Conservation (phyloP, 2,797 vertebrate genomes). For the Coregonus ussuriensis region DNA sequence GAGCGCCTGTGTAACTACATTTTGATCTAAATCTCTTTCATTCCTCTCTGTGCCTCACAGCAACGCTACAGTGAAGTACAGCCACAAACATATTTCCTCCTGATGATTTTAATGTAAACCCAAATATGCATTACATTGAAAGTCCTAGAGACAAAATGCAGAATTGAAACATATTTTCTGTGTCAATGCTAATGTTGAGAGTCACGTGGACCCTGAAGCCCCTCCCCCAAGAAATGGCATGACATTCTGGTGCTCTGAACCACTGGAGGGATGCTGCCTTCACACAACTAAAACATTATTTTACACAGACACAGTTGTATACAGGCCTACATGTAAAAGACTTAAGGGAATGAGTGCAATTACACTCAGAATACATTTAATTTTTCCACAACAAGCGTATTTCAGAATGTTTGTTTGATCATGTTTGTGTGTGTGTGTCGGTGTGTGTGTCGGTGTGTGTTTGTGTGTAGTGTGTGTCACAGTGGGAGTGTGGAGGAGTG, state of each 20-base stretch:
- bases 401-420: no score
- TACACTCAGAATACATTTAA: not conserved
- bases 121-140: constrained; percentile 60
- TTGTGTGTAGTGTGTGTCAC: not conserved
- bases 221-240: not conserved
- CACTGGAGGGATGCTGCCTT: not conserved
- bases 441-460: no score
- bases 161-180: constrained; percentile 64
- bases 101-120: constrained; percentile 50
- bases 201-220: not conserved
- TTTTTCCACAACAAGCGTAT: not conserved
- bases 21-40: constrained; percentile 41
- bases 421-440: not conserved
- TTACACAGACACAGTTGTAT: not conserved
- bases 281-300: not conserved
- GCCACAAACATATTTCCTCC: constrained; percentile 48
- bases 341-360: not conserved
- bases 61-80: constrained; percentile 18
- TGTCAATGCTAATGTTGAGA: constrained; percentile 47
- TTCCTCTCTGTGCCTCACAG: constrained; percentile 53
- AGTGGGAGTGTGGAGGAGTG: constrained; percentile 48
- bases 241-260: not conserved
- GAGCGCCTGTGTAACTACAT: not conserved
- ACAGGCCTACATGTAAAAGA: not conserved
- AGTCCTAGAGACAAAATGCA: constrained; percentile 4